Evolutionary conservation across 1,140 invertebrate genomes (phyloP), one percentile per base, ranked within the genome.

Genomic region (Mya arenaria): DNA sequence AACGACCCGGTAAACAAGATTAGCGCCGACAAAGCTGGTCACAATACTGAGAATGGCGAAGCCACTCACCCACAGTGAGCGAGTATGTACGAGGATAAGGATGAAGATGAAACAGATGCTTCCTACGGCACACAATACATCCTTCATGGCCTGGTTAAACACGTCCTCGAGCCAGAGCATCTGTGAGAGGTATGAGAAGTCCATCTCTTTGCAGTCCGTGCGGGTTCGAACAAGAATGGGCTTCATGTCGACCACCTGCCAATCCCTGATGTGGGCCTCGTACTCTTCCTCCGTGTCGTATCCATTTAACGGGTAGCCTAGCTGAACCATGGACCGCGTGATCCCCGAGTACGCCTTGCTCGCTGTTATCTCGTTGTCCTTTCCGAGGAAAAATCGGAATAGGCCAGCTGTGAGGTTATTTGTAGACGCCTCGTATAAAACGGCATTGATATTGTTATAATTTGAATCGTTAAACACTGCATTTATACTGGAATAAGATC

Each of bases 51-150:
- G 65, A 17, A 89, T 63, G 17, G 84, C 86, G 28, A 83, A 83
- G 25, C 41, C 23, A 0, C 85, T 84, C 5, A 90, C 66, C 79
- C 85, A 87, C 5, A 89, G 52, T 1, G 88, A 90, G 19, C 78
- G 44, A 8, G 86, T 89, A 52, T 89, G 87, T 32, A 88, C 39
- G 6, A 86, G 36, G 41, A 89, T 86, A 69, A 89, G 86, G 19
- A 84, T 17, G 58, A 86, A 86, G 34, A 90, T 89, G 69, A 89
- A 89, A 62, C 63, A 17, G 15, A 90, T 79, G 37, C 86, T 87
- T 10, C 86, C 89, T 13, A 66, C 77, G 41, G 87, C 85, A 55
- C 85, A 84, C 1, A 83, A 13, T 55, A 89, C 56, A 37, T 90
- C 89, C 41, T 62, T 44, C 37, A 85, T 63, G 0, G 85, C 87